Evolutionary conservation across 2,888 invertebrate genomes (phyloP), one percentile per base, ranked within the genome.

Genomic region (Palloptera scutellata): DNA sequence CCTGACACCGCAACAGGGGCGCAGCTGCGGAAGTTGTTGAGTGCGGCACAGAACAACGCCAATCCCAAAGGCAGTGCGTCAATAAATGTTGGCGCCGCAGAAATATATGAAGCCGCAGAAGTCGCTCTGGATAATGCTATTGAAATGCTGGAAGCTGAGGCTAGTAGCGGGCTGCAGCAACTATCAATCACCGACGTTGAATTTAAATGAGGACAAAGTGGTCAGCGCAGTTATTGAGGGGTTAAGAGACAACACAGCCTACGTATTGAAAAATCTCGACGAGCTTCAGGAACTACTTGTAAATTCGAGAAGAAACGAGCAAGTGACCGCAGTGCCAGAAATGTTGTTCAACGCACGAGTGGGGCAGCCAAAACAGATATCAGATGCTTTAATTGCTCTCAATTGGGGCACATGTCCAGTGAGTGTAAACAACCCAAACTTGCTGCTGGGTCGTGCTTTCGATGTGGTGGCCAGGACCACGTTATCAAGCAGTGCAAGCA

Each of bases 251-350:
- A 59, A 59, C 30, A 66, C 65, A 20, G 30, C 66, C 17, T 59
- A 65, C 8, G 43, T 68, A 11, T 48, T 68, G 1, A 68, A 64
- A 55, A 60, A 15, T 41, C 43, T 68, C 12, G 55, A 65, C 51
- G 65, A 69, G 13, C 76, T 15, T n/a, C n/a, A n/a, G 72, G 77
- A 81, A 69, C 63, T 81, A 5, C 80, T n/a, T n/a, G n/a, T n/a
- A 81, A n/a, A n/a, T n/a, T 67, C 78, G 77, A 1, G 79, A 81
- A 61, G 51, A 63, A 58, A 48, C 48, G 67, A 53, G 20, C 57
- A 20, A 66, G 45, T 61, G 54, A 66, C 42, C 59, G 61, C 43
- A 60, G 43, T 41, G 12, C 52, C 6, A 61, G 52, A 53, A 51
- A 20, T 48, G 9, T 9, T 11, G 12, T n/a, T 42, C 64, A 60